phyloP scores from a whole-genome alignment of 2,888 invertebrate species.

The Leptopilina myrica region DNA sequence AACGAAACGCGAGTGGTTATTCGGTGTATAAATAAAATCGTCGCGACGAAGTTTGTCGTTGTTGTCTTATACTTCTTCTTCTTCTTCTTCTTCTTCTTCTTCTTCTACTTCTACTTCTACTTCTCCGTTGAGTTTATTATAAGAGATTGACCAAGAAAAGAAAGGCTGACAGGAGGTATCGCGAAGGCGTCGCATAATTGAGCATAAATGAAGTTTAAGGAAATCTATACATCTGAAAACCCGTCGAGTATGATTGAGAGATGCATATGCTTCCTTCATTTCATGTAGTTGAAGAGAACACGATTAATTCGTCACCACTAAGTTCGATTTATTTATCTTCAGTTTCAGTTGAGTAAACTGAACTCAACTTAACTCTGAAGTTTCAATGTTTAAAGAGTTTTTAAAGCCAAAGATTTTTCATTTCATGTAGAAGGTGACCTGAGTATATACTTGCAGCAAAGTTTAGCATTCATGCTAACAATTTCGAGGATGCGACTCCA shows the following conservation, averaged over 20 bases:
- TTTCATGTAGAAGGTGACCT: background rate
- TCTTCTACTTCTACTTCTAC: conserved; percentile 56
- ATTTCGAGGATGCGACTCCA: conserved; percentile 26
- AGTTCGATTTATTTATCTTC: no score
- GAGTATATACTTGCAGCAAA: conserved; percentile 5
- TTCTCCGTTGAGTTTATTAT: conserved; percentile 59
- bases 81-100: conserved; percentile 53
- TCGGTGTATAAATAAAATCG: conserved; percentile 74
- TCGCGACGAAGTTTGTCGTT: conserved; percentile 61
- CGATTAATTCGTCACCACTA: conserved; percentile 9
- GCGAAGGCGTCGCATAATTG: conserved; percentile 72
- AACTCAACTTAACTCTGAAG: no score
- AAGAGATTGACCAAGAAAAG: conserved; percentile 57
- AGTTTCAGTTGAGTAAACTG: no score
- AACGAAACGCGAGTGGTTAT: conserved; percentile 67
- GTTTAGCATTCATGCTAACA: conserved; percentile 1
- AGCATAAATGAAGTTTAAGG: conserved; percentile 77
- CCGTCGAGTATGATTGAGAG: conserved; percentile 49
- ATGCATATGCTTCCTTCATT: background rate
- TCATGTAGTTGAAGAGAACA: background rate
- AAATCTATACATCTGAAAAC: conserved; percentile 59
- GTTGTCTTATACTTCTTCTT: conserved; percentile 45
- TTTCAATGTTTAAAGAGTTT: no score
- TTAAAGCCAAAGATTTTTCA: background rate
- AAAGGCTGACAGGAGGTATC: conserved; percentile 57